phyloP scores from a whole-genome alignment of 2,888 invertebrate species.

The Pachydiplax longipennis region DNA sequence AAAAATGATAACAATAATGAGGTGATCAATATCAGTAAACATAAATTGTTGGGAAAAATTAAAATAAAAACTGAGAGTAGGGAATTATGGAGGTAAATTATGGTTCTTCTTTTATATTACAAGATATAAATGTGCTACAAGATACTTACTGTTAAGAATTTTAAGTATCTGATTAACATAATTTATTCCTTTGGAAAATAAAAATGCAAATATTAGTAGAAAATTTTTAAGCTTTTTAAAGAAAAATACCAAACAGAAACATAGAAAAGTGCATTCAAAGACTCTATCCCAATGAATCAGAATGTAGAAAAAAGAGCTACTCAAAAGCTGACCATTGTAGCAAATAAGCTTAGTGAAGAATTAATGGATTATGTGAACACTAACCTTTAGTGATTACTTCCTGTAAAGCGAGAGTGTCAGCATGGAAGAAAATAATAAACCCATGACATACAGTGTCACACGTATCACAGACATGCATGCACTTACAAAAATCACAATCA shows the following conservation, averaged over 20 bases:
- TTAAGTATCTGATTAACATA: slow-evolving; percentile 2
- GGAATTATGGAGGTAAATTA: no score
- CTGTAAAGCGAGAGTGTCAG: slow-evolving; percentile 45
- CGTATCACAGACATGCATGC: slow-evolving; percentile 18
- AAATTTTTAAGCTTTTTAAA: slow-evolving; percentile 3
- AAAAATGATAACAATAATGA: no score
- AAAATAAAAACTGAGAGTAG: no score
- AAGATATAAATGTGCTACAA: background rate
- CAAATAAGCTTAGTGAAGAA: slow-evolving; percentile 44
- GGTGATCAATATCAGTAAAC: no score
- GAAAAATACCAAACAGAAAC: background rate
- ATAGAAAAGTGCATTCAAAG: slow-evolving; percentile 20
- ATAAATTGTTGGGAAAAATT: no score
- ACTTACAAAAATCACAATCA: background rate
- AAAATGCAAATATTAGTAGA: background rate
- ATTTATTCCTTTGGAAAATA: background rate
- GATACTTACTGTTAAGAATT: slow-evolving; percentile 21
- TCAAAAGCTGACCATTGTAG: slow-evolving; percentile 4
- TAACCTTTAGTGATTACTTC: slow-evolving; percentile 45
- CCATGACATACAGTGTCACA: slow-evolving; percentile 43
- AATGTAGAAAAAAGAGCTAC: slow-evolving; percentile 26
- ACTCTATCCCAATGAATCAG: slow-evolving; percentile 8
- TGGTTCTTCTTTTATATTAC: no score
- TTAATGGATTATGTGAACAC: slow-evolving; percentile 43
- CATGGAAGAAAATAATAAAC: slow-evolving; percentile 43